Base-by-base conservation (phyloP, 2,888 invertebrate species). In the Odontocolon sp. region DNA sequence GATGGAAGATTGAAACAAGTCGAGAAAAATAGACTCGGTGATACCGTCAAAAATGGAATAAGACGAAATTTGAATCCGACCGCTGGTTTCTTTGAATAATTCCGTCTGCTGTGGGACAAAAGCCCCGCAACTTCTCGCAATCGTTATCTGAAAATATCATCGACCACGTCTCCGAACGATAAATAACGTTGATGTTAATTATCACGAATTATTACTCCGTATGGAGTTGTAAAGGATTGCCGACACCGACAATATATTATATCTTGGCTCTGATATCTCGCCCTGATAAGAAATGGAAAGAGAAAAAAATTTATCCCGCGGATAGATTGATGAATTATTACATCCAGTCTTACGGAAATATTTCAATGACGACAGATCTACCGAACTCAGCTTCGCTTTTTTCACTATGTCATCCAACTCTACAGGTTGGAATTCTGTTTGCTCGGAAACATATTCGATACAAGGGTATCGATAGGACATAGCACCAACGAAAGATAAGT, bases 101-200 rank as follows among this genome's bases (percentile, higher is more conserved):
- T n/a, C n/a, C n/a, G n/a, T 21, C n/a, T 33, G 26, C 18, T 21
- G 33, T 18, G 3, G 52, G 8, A 45, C 33, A 59, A 50, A 47
- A 42, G 26, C 36, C 18, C 50, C 11, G 50, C 50, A 28, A 31
- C 6, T 16, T 50, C 47, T 52, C 5, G 31, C 36, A 59, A 40
- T 66, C 45, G 47, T 71, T 77, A 71, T 71, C 67, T 61, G 76
- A 50, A 71, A 71, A 68, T 71, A 77, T 71, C 71, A 77, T 77
- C 71, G 66, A 47, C 67, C 71, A 77, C 67, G 63, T 56, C 71
- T 77, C 54, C 66, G 40, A 26, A 56, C 71, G 61, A 77, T 77
- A 71, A 77, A 77, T 77, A 77, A 77, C 67, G 57, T 68, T 36
- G 47, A 67, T 71, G 71, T 71, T 71, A 77, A 77, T 77, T 77